Evolutionary conservation across 2,888 invertebrate genomes (phyloP), one percentile per base, ranked within the genome.

Genomic region (Dorcus parallelipipedus): DNA sequence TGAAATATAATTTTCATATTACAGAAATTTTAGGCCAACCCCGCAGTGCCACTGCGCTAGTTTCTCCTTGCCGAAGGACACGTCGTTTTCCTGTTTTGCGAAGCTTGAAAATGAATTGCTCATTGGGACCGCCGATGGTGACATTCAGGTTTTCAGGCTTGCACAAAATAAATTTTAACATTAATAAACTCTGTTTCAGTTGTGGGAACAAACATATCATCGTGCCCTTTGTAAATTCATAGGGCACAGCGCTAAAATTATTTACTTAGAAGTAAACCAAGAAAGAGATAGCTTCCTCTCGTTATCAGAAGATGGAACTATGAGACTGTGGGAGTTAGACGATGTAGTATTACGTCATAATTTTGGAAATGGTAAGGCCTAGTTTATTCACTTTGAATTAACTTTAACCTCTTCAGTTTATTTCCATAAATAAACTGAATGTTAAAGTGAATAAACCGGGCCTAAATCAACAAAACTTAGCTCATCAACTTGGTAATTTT

Each of bases 261-360:
- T 77, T 45, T 81, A 80, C 76, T 69, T 86, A 3, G 81, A 84
- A 2, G 77, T 85, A 3, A 80, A 83, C 56, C 80, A 82, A 1
- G 77, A 80, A 59, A 81, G 81, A 3, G 79, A 80, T 1, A 78
- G 80, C 23, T 84, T 89, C 53, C 79, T 88, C 9, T 84, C 87
- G 0, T 74, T 87, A 8, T 82, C 82, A 5, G 76, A 77, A 33
- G 82, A 83, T 65, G 85, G 86, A 0, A 76, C 76, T 20, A 78
- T 86, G n/a, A 83, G 84, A 61, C 69, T 87, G 33, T 88, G 84
- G 84, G 80, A 79, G 65, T 77, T 85, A 20, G 80, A 81, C 51
- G 63, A 17, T 20, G 3, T 33, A 33, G 45, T 17, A 20, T 45
- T 45, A 45, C 9, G 9, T 10, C 20, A 45, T 9, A 38, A 38